These are phyloP conservation scores for Drosophila prolongata DNA, from an alignment of 2,888 invertebrate species.

Conservation along the genomic window DNA sequence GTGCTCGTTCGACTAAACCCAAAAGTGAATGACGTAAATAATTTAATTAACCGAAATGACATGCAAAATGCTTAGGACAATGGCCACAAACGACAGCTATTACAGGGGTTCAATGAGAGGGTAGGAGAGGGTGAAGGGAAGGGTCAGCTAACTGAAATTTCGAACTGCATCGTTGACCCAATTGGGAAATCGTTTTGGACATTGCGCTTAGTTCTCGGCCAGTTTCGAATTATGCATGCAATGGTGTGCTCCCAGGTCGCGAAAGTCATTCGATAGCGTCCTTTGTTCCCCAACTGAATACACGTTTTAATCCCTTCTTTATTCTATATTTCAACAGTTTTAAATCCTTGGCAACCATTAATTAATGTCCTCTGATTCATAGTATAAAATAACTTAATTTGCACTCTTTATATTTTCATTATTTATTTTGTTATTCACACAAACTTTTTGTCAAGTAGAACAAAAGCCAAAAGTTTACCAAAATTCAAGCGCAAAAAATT, in stretches of 20 bases:
- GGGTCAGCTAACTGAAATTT: conserved; percentile 6
- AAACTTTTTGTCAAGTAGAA: conserved; percentile 39
- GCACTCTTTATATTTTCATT: conserved; percentile 17
- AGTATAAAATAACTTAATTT: background rate
- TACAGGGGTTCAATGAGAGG: background rate
- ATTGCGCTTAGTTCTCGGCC: conserved; percentile 31
- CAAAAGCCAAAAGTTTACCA: conserved; percentile 42
- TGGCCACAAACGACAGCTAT: conserved; percentile 21
- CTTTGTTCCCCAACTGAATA: conserved; percentile 9
- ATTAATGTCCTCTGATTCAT: conserved; percentile 20
- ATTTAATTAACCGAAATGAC: conserved; percentile 74
- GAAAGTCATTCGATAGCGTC: conserved; percentile 14
- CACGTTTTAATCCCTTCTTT: conserved; percentile 3
- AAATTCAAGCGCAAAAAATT: conserved; percentile 32
- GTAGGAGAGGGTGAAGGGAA: background rate
- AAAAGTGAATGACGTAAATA: conserved; percentile 58
- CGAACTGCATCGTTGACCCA: conserved; percentile 44
- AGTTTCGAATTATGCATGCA: conserved; percentile 63
- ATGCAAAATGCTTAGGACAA: conserved; percentile 49
- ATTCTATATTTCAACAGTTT: conserved; percentile 18
- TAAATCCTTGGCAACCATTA: conserved; percentile 27
- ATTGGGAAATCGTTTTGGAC: conserved; percentile 42
- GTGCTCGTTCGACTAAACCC: conserved; percentile 20
- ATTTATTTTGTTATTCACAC: conserved; percentile 37
- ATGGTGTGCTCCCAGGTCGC: conserved; percentile 49